A percentile compares a stretch with the other conserved stretches of the same genome.
These are phyloP conservation scores for Sphaerodactylus townsendi DNA, from an alignment of 2,113 vertebrate species.

Conservation along the genomic window DNA sequence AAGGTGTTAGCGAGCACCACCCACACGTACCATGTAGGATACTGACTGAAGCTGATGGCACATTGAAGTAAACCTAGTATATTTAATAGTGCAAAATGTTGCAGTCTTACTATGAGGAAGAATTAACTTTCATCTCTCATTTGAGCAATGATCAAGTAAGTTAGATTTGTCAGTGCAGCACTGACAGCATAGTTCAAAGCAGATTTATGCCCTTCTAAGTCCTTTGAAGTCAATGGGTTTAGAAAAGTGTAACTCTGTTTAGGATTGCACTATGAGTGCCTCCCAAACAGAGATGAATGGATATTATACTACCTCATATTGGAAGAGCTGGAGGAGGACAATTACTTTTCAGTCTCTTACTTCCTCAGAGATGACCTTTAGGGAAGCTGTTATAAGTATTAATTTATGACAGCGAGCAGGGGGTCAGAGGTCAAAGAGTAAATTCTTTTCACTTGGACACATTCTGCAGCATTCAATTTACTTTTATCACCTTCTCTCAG, in stretches of 20 bases:
- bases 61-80: background rate
- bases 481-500: constrained; percentile 20
- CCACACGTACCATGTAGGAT: no score
- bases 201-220: no score
- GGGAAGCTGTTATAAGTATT: background rate
- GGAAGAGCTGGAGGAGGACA: background rate
- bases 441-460: constrained; percentile 45
- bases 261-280: constrained; percentile 13
- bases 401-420: constrained; percentile 9
- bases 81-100: background rate
- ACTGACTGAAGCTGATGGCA: no score
- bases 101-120: background rate
- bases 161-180: background rate
- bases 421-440: constrained; percentile 37
- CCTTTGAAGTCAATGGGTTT: no score
- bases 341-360: background rate
- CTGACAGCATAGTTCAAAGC: no score
- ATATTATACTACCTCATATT: background rate
- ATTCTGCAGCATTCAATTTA: constrained; percentile 41
- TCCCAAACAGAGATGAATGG: background rate
- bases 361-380: constrained; percentile 21
- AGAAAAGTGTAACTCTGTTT: no score
- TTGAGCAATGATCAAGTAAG: background rate
- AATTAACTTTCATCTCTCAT: background rate
- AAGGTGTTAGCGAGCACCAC: no score